Percentiles rank a stretch among this genome's conserved stretches.
Evolutionary conservation across 2,113 vertebrate species (phyloP).

Genomic region (Chunga burmeisteri): DNA sequence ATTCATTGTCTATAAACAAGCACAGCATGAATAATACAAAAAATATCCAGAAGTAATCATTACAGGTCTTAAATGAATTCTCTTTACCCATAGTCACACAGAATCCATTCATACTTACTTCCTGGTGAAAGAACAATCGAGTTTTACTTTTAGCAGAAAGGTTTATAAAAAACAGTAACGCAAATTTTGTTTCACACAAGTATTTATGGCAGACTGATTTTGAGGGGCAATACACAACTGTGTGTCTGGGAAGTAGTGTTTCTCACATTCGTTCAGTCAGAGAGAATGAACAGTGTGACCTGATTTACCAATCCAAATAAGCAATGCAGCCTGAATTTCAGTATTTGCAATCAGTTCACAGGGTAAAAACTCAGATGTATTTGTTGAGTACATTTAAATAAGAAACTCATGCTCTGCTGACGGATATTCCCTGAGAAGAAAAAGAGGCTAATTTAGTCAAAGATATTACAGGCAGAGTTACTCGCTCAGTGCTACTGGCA

Average conservation of each 20-base stretch:
- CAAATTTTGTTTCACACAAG: background rate
- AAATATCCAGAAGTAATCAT: background rate
- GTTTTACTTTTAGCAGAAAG: background rate
- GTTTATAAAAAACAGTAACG: background rate
- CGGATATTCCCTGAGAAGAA: conserved; percentile 39
- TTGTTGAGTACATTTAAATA: conserved; percentile 9
- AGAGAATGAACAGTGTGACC: background rate
- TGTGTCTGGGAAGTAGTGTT: background rate
- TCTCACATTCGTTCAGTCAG: background rate
- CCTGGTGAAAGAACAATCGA: background rate
- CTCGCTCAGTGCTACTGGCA: conserved; percentile 23
- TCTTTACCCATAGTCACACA: background rate
- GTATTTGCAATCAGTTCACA: conserved; percentile 11
- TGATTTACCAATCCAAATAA: conserved; percentile 8
- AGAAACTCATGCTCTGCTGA: conserved; percentile 53
- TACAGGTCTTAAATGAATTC: background rate
- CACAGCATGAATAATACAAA: background rate
- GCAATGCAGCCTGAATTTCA: background rate
- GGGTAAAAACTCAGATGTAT: conserved; percentile 26
- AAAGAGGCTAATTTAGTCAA: conserved; percentile 42
- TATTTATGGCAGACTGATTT: background rate
- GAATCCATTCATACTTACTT: background rate
- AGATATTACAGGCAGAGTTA: conserved; percentile 45
- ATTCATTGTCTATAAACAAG: background rate
- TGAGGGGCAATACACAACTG: background rate